Base-by-base conservation (phyloP, 2,797 vertebrate genomes). In the Todus mexicanus region DNA sequence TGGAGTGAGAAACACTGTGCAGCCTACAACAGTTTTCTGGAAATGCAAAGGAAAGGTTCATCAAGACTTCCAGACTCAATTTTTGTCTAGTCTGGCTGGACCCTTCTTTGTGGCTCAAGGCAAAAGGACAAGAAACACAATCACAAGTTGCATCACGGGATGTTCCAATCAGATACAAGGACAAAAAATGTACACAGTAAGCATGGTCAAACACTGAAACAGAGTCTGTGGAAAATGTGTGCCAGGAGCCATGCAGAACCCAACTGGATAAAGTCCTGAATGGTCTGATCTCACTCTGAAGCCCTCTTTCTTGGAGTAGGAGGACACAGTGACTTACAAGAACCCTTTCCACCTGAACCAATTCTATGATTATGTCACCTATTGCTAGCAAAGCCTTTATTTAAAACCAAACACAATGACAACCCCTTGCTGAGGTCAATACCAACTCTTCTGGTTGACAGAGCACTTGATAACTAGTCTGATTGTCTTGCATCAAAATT, bases 401-500 rank as follows among this genome's bases (percentile, higher is more conserved):
- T 90, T 79, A 75, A 84, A 83, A 68, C 14, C 16, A 73, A 82
- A 37, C 25, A 53, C 15, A 83, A 2, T 14, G 74, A 65, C 26
- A 84, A 53, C 0, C 1, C 8, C 29, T 63, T 80, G 60, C 21
- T 64, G 64, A 90, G 15, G 40, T 76, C 75, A 79, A 33, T 0
- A 68, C 14, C 72, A 89, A 51, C 73, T 88, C 31, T 77, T 47
- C 57, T 65, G 38, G 15, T 47, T 87, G 93, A 74, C 18, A 84
- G 45, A 88, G 15, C 12, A 57, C 13, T 59, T 40, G 61, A 61
- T 33, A 85, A 66, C 26, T 10, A 5, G 26, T 56, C 38, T 56
- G 27, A 77, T 1, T 7, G 9, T 38, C 35, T 21, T 38, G 26
- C 53, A 60, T 21, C 15, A 70, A 66, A 91, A 89, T 20, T 65